Evolutionary conservation across 23 tunicate genomes (phyloP), one percentile per base, ranked within the genome.

Genomic region (Trididemnum nubilum): DNA sequence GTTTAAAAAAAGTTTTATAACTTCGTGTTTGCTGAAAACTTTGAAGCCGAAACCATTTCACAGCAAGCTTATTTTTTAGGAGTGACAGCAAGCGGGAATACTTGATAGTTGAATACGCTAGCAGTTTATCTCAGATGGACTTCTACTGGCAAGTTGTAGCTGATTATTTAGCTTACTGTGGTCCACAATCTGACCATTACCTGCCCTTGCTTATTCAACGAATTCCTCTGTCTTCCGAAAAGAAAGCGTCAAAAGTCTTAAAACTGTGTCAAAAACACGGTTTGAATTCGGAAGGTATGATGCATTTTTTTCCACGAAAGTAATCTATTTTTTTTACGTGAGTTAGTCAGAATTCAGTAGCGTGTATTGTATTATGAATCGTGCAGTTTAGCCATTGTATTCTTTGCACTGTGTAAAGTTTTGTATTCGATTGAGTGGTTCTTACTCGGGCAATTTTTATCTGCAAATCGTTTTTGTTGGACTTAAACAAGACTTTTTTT

Each of bases 181-280:
- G 90, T 2, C 64, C 84, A 15, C 77, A 60, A 58, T 81, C 82
- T 0, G 64, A 57, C 52, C 76, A 87, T 44, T 84, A 78, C 49
- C 73, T 93, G 1, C 54, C 87, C n/a, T 67, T 84, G 44, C 88
- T 79, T 57, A 83, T 93, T 36, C 92, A 75, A 70, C 35, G 81
- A 74, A 87, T 93, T 33, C 93, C 98, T 0, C 60, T 93, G 3
- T 63, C 84, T 2, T 64, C 82, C 22, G 98, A 93, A 61, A 88
- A 69, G 64, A 93, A 93, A 80, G 98, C 89, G 7, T 40, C 93
- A 12, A 93, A 93, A 88, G 73, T 93, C 36, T 36, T 87, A 32
- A 80, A 84, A 12, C 57, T 87, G 9, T 93, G 97, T 49, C 73
- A 75, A 26, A 87, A 87, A n/a, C 77, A 82, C 24, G 65, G 67